These are phyloP conservation scores for Hyles euphorbiae DNA, from an alignment of 1,140 invertebrate species.

Conservation along the genomic window DNA sequence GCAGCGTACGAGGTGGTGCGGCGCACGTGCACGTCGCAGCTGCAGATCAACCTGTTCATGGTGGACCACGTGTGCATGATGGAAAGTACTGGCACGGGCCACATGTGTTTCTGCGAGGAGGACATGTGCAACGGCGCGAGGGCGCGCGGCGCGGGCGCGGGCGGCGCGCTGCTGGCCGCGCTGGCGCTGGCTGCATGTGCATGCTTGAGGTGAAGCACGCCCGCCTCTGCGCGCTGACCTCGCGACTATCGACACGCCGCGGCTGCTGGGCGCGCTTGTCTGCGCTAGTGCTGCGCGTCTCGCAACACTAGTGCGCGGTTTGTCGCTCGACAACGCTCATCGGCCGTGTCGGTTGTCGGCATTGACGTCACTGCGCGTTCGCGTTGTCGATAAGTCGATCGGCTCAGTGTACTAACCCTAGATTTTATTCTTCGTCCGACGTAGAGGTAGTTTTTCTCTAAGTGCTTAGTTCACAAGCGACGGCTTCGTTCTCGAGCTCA, in stretches of 20 bases:
- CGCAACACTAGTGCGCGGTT: no score
- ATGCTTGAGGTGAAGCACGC: constrained; percentile 65
- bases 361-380: not conserved
- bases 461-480: constrained; percentile 50
- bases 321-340: no score
- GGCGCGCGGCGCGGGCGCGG: constrained; percentile 22
- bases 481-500: not conserved
- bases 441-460: constrained; percentile 54
- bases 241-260: constrained; percentile 18
- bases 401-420: not conserved
- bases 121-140: constrained; percentile 89
- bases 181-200: constrained; percentile 57
- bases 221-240: constrained; percentile 25
- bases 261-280: no score
- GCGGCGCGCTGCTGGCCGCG: constrained; percentile 34
- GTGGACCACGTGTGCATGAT: constrained; percentile 98
- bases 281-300: no score
- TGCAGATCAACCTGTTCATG: constrained; percentile 97
- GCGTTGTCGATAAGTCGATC: not conserved
- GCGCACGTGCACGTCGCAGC: constrained; percentile 92
- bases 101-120: constrained; percentile 98
- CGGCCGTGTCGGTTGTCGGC: no score
- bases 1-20: constrained; percentile 91
- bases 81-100: constrained; percentile 96
- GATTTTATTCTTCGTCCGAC: constrained; percentile 57